Percentiles rank a stretch among this genome's conserved stretches.
Conservation (phyloP, 2,113 vertebrate species). For the Saccopteryx bilineata region DNA sequence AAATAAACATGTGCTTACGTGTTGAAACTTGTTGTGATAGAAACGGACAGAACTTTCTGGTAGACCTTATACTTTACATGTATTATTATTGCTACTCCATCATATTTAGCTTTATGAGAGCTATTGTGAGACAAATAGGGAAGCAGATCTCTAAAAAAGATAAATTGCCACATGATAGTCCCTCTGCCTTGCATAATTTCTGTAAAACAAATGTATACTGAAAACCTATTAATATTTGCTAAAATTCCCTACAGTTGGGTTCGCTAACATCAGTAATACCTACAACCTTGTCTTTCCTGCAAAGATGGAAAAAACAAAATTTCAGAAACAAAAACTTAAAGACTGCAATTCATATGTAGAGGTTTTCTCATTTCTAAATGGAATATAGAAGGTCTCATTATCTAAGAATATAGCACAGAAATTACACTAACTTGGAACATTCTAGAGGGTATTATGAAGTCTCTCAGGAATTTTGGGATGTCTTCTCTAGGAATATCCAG, state of each 20-base stretch:
- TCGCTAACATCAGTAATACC: neutral
- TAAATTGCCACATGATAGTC: neutral
- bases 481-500: neutral
- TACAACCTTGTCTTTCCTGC: neutral
- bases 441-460: neutral
- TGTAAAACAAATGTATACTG: neutral
- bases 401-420: neutral
- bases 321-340: neutral
- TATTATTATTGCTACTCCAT: neutral
- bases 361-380: neutral
- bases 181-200: neutral
- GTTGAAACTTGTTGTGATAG: too few relatives aligned
- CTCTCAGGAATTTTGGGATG: slow-evolving; percentile 19
- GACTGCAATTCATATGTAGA: neutral
- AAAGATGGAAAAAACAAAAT: neutral
- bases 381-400: neutral
- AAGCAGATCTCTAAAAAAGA: neutral
- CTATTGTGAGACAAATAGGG: neutral
- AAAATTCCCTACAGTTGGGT: neutral
- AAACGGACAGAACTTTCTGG: too few relatives aligned
- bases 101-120: neutral
- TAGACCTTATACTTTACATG: neutral
- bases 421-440: neutral
- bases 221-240: neutral
- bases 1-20: too few relatives aligned